Evolutionary conservation across 2,888 invertebrate species (phyloP).

Genomic region (Polymixis lichenea): DNA sequence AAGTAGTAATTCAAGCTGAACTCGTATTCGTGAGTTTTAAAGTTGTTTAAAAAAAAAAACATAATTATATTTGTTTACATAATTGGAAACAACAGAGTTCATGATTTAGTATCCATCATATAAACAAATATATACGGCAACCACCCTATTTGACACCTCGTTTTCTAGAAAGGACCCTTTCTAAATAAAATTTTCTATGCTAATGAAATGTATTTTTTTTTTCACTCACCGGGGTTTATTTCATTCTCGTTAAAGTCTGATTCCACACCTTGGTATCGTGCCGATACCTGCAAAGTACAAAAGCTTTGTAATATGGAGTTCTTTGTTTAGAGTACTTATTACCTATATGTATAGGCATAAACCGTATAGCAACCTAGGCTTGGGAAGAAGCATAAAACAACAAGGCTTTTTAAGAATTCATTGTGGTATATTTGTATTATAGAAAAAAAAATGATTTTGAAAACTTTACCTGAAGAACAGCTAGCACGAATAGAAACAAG

Average conservation of each 20-base stretch:
- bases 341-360: neutral
- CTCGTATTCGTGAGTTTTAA: neutral
- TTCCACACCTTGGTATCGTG: neutral
- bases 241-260: neutral
- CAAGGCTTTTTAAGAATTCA: too few relatives aligned
- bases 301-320: neutral
- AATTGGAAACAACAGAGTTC: too few relatives aligned
- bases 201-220: neutral
- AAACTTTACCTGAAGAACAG: slow-evolving; percentile 14
- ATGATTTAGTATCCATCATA: neutral
- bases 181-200: neutral
- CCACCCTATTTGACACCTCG: neutral
- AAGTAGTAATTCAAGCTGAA: neutral
- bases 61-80: too few relatives aligned
- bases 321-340: neutral
- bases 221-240: neutral
- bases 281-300: slow-evolving; percentile 1
- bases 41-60: too few relatives aligned
- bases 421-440: neutral
- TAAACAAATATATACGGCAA: neutral
- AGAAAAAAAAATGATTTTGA: too few relatives aligned
- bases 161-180: neutral
- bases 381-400: neutral
- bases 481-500: neutral
- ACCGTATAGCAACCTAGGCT: too few relatives aligned